Percentiles rank a stretch among this genome's conserved stretches.
These are phyloP conservation scores for Pheosia tremula DNA, from an alignment of 2,888 invertebrate genomes.

Conservation along the genomic window DNA sequence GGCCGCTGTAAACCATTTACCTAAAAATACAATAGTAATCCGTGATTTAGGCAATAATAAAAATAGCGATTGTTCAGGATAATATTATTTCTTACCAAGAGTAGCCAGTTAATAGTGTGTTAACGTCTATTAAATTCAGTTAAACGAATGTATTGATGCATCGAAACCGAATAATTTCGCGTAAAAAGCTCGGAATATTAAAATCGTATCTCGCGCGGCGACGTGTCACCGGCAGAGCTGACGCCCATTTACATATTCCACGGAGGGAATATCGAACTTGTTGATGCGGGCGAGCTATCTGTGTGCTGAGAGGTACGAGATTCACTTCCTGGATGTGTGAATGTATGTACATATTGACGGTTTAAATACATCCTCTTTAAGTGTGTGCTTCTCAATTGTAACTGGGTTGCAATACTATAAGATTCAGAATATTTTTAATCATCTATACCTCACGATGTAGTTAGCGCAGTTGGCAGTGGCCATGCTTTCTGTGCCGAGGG, in stretches of 20 bases:
- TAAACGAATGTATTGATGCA: constrained; percentile 7
- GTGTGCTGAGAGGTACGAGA: constrained; percentile 19
- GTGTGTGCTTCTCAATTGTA: background rate
- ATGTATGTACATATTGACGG: background rate
- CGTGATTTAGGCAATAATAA: too few relatives aligned
- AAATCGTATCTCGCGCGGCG: constrained; percentile 20
- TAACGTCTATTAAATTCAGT: background rate
- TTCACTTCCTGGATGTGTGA: constrained; percentile 10
- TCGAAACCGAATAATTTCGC: constrained; percentile 27
- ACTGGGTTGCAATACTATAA: too few relatives aligned
- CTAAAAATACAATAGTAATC: too few relatives aligned
- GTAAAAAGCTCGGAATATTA: constrained; percentile 35
- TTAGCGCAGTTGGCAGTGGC: too few relatives aligned
- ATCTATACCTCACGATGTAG: too few relatives aligned
- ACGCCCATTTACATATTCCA: constrained; percentile 36
- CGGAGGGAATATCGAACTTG: constrained; percentile 34
- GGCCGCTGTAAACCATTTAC: too few relatives aligned
- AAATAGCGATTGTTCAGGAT: too few relatives aligned
- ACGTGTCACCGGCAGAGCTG: constrained; percentile 29
- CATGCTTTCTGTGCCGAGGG: too few relatives aligned
- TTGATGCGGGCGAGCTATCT: constrained; percentile 26
- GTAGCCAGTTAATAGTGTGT: background rate
- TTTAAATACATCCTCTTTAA: background rate
- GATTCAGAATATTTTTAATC: too few relatives aligned
- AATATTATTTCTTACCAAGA: background rate